Conservation (phyloP, 2,113 vertebrate genomes). For the Oriolus oriolus region DNA sequence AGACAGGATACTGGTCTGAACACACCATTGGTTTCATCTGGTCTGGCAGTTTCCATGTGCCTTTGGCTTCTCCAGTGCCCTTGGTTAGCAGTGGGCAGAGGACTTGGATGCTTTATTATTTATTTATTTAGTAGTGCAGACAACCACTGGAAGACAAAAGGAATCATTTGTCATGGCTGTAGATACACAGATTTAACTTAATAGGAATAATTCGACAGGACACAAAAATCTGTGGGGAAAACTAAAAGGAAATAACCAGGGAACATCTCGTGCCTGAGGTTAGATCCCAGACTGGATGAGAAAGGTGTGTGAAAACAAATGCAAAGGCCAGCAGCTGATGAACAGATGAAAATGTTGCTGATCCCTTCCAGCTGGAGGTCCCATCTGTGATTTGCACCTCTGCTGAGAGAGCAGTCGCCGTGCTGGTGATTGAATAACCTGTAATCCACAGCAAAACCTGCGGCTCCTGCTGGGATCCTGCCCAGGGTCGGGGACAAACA, state of each 20-base stretch:
- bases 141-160: neutral
- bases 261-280: neutral
- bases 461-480: neutral
- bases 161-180: neutral
- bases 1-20: slow-evolving; percentile 12
- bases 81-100: neutral
- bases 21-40: neutral
- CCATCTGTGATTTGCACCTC: neutral
- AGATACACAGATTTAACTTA: neutral
- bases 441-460: neutral
- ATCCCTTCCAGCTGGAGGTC: neutral
- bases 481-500: neutral
- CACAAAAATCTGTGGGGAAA: neutral
- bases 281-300: neutral
- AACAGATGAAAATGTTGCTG: neutral
- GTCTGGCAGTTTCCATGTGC: neutral
- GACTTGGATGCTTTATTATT: neutral
- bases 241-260: neutral
- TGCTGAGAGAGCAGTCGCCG: rapidly evolving
- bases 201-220: neutral
- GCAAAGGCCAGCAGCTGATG: neutral
- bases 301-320: neutral
- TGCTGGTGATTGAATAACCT: neutral
- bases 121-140: neutral
- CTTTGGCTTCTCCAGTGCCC: neutral